Evolutionary conservation across 23 tunicate species (phyloP), one percentile per base, ranked within the genome.

Genomic region (Trididemnum nubilum): DNA sequence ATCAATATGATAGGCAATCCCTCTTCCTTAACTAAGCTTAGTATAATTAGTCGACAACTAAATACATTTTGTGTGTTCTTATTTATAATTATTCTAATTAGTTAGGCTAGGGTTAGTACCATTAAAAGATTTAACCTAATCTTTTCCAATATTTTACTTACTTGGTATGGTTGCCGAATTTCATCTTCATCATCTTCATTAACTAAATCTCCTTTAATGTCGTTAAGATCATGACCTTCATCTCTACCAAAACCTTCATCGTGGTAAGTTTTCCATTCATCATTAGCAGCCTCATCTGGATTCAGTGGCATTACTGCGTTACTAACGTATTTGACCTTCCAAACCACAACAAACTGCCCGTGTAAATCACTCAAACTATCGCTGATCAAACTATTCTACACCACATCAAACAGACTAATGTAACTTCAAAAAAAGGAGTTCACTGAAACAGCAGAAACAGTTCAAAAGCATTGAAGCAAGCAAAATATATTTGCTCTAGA

Each of bases 201-300:
- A 36, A 87, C 92, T 74, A 87, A 87, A 81, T 87, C 92, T n/a
- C 86, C 92, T 81, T 87, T 87, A 66, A 87, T 44, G 40, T 87
- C 71, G 33, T 81, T 82, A 66, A 87, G 79, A 27, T 87, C 92
- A 71, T 36, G 49, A 22, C 70, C 73, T 36, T 80, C 80, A 35
- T 81, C 77, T 81, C 73, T 67, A 35, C 82, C 85, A 60, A 64
- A 71, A 22, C 39, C 44, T 39, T 87, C 92, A 38, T 87, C 85
- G 59, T 81, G 63, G 64, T 81, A 87, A 51, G 86, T 87, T 54
- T 87, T 87, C 33, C 77, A 71, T 60, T 87, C 92, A 44, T 87
- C 92, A 63, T 81, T 78, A 1, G 86, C 92, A 72, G 86, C 86
- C 26, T 87, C 92, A 61, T 87, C 92, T 15, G 86, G 82, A 35